These are phyloP conservation scores for Nylanderia fulva DNA, from an alignment of 1,140 invertebrate species.

Conservation along the genomic window DNA sequence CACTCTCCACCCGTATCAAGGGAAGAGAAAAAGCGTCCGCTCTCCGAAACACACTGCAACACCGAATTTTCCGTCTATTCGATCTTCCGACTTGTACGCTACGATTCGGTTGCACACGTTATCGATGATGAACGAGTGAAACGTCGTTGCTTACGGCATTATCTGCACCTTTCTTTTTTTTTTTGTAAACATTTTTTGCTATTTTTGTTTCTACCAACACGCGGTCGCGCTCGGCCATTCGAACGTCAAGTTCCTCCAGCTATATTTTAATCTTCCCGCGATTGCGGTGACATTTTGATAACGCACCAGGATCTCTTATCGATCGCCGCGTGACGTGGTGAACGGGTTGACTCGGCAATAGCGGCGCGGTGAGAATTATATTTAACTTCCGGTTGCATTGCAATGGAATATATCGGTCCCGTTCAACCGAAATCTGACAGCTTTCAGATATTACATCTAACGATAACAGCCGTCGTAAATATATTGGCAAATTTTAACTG, in stretches of 20 bases:
- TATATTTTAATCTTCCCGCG: slow-evolving; percentile 3
- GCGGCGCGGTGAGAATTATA: slow-evolving; percentile 9
- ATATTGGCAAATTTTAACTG: slow-evolving; percentile 35
- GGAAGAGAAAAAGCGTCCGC: not conserved
- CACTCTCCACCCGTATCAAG: not conserved
- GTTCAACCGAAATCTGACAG: slow-evolving; percentile 18
- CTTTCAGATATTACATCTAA: slow-evolving; percentile 23
- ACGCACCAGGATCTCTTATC: slow-evolving; percentile 4
- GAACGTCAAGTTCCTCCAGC: not conserved
- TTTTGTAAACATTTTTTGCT: not conserved
- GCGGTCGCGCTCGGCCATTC: slow-evolving; percentile 16
- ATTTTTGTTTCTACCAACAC: slow-evolving; percentile 5
- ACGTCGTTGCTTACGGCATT: slow-evolving; percentile 25
- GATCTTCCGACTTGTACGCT: slow-evolving; percentile 38
- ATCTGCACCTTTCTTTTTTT: slow-evolving; percentile 25
- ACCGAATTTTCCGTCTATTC: slow-evolving; percentile 29
- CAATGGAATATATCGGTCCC: not conserved
- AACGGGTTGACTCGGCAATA: not conserved
- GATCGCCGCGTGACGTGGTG: not conserved
- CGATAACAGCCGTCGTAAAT: slow-evolving; percentile 30
- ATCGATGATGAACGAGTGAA: slow-evolving; percentile 54
- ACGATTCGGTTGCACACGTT: slow-evolving; percentile 26
- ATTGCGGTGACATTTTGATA: not conserved
- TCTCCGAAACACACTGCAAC: not conserved
- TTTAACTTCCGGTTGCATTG: slow-evolving; percentile 36